Evolutionary conservation across 1,140 invertebrate genomes (phyloP).

Genomic region (Thereuonema tuberculata): DNA sequence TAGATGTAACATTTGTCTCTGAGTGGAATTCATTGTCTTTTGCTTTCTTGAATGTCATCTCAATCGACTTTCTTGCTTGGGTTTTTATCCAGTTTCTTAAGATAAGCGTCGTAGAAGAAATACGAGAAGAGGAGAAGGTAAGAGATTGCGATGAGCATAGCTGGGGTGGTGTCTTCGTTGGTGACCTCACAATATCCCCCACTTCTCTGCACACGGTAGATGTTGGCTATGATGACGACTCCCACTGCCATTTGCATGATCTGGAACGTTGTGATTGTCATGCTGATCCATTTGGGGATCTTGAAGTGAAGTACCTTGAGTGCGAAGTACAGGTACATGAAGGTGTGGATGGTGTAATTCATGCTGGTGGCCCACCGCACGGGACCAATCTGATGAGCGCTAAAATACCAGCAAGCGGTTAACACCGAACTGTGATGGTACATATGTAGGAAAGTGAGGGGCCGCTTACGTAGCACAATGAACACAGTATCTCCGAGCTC

Average conservation of each 20-base stretch:
- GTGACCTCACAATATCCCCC: not conserved
- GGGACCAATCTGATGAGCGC: slow-evolving; percentile 38
- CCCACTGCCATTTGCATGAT: slow-evolving; percentile 42
- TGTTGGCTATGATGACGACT: not conserved
- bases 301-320: slow-evolving; percentile 33
- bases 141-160: too few species aligned
- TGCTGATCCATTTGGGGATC: slow-evolving; percentile 35
- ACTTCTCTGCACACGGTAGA: not conserved
- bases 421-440: slow-evolving; percentile 45
- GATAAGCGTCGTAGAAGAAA: too few species aligned
- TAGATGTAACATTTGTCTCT: too few species aligned
- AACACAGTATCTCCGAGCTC: slow-evolving; percentile 45
- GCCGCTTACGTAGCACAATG: slow-evolving; percentile 44
- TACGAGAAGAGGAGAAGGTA: too few species aligned
- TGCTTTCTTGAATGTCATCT: too few species aligned
- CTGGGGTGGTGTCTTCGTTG: too few species aligned
- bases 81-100: too few species aligned
- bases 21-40: too few species aligned
- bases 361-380: slow-evolving; percentile 43
- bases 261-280: slow-evolving; percentile 40
- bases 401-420: slow-evolving; percentile 42
- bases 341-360: slow-evolving; percentile 42
- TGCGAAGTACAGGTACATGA: slow-evolving; percentile 46
- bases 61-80: too few species aligned
- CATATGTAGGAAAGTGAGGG: slow-evolving; percentile 44